Percentiles rank a stretch among this genome's conserved stretches.
Conservation (phyloP, 2,888 invertebrate genomes). For the Dicycla oo region DNA sequence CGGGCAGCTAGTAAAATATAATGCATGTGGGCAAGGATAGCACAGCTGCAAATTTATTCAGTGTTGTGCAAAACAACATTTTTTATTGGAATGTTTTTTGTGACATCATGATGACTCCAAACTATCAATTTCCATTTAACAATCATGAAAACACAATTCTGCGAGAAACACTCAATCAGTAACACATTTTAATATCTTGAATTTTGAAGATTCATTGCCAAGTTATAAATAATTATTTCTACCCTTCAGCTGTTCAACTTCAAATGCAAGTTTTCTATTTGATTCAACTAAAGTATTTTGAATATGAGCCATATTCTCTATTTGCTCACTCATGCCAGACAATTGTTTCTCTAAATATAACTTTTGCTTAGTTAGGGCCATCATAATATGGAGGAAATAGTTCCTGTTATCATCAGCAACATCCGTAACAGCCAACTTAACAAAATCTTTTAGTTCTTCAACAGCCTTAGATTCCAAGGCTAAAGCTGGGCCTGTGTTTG, state of each 20-base stretch:
- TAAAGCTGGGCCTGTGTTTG: constrained; percentile 60
- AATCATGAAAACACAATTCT: constrained; percentile 1
- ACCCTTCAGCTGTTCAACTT: constrained; percentile 85
- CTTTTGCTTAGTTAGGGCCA: constrained; percentile 87
- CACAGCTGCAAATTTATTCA: constrained; percentile 6
- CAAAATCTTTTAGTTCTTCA: constrained; percentile 85
- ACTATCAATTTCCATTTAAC: background rate
- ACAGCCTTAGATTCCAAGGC: constrained; percentile 72
- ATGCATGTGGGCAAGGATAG: constrained; percentile 17
- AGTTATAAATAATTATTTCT: constrained; percentile 69
- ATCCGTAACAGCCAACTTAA: constrained; percentile 81
- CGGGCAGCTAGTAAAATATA: no score
- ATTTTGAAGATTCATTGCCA: constrained; percentile 30
- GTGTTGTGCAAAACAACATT: constrained; percentile 8
- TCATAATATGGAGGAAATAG: constrained; percentile 86
- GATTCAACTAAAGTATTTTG: constrained; percentile 86
- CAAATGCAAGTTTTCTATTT: constrained; percentile 86
- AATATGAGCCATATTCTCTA: constrained; percentile 79
- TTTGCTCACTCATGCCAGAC: constrained; percentile 77
- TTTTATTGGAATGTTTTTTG: constrained; percentile 50
- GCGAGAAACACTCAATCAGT: constrained; percentile 31
- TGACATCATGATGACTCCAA: constrained; percentile 3
- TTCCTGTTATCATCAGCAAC: constrained; percentile 84
- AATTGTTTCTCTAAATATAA: constrained; percentile 86
- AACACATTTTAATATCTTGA: constrained; percentile 18